Conservation (phyloP, 2,797 vertebrate genomes). For the Lacerta bilineata region DNA sequence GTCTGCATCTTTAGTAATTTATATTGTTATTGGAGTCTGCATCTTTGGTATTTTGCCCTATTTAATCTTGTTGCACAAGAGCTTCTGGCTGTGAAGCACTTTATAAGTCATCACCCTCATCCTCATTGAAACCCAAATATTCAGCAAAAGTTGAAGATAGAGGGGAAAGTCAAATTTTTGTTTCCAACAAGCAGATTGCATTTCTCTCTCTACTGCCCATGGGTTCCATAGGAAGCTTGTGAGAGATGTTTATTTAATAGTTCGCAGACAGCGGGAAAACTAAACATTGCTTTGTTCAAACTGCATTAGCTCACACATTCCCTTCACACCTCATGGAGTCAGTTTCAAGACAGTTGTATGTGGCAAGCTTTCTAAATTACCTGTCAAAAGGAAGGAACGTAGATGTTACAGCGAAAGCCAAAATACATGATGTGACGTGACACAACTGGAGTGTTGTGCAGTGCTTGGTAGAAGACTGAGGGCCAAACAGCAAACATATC, state of each 20-base stretch:
- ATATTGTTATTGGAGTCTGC: too few relatives aligned
- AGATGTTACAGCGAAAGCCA: conserved; percentile 48
- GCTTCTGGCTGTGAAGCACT: too few relatives aligned
- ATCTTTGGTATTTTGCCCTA: too few relatives aligned
- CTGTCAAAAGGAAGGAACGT: conserved; percentile 64
- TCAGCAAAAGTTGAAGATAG: conserved; percentile 39
- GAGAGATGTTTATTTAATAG: conserved; percentile 35
- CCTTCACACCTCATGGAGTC: conserved; percentile 50
- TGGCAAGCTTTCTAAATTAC: conserved; percentile 69
- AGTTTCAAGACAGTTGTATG: conserved; percentile 52
- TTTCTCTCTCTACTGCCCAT: not conserved
- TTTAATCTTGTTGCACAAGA: too few relatives aligned
- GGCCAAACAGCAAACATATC: conserved; percentile 36
- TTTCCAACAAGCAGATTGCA: not conserved
- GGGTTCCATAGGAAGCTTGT: conserved; percentile 25
- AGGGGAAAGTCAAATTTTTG: not conserved
- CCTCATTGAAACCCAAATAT: not conserved
- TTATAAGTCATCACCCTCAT: too few relatives aligned
- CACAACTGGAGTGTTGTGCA: conserved; percentile 29
- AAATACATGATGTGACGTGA: conserved; percentile 53
- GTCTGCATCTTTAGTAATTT: too few relatives aligned
- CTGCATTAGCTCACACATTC: conserved; percentile 45
- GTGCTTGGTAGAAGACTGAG: conserved; percentile 56
- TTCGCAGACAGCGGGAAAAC: conserved; percentile 2
- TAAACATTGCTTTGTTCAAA: conserved; percentile 46